Conservation (phyloP, 2,113 vertebrate genomes). For the Dicrurus megarhynchus region DNA sequence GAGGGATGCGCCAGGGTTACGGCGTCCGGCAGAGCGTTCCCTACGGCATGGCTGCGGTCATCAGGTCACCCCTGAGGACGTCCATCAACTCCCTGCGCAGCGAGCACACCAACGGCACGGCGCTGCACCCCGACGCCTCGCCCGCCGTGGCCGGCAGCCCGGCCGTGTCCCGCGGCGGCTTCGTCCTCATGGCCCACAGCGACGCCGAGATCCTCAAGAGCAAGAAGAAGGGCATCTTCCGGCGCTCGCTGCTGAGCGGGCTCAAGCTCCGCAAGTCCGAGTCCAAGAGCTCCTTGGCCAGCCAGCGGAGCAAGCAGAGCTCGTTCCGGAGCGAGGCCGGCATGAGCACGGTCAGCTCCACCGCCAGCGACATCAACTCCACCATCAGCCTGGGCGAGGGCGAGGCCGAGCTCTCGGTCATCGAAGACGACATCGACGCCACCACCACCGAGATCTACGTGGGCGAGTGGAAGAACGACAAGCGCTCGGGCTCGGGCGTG, state of each 20-base stretch:
- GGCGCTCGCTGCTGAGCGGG: slow-evolving; percentile 92
- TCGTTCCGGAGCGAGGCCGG: slow-evolving; percentile 97
- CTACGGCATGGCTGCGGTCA: slow-evolving; percentile 96
- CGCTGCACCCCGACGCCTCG: slow-evolving; percentile 80
- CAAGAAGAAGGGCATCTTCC: slow-evolving; percentile 94
- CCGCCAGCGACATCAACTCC: slow-evolving; percentile 94
- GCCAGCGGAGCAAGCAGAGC: slow-evolving; percentile 98
- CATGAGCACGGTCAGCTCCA: slow-evolving; percentile 95
- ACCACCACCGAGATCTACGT: slow-evolving; percentile 94
- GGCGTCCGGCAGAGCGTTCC: slow-evolving; percentile 96
- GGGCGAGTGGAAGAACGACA: slow-evolving; percentile 95
- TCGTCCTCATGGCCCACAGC: slow-evolving; percentile 89
- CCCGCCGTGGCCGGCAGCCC: slow-evolving; percentile 86
- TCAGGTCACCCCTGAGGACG: slow-evolving; percentile 93
- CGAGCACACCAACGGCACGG: slow-evolving; percentile 91
- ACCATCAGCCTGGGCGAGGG: slow-evolving; percentile 94
- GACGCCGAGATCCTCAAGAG: slow-evolving; percentile 86
- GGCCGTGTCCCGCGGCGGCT: slow-evolving; percentile 86
- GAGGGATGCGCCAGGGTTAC: slow-evolving; percentile 95
- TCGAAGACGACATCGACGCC: slow-evolving; percentile 91
- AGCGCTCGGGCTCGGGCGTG: slow-evolving; percentile 89
- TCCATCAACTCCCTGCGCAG: slow-evolving; percentile 98
- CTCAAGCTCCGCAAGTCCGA: slow-evolving; percentile 94
- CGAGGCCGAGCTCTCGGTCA: slow-evolving; percentile 81
- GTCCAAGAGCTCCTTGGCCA: slow-evolving; percentile 96